phyloP scores from a whole-genome alignment of 2,113 vertebrate species.

The Dunckerocampus dactyliophorus region DNA sequence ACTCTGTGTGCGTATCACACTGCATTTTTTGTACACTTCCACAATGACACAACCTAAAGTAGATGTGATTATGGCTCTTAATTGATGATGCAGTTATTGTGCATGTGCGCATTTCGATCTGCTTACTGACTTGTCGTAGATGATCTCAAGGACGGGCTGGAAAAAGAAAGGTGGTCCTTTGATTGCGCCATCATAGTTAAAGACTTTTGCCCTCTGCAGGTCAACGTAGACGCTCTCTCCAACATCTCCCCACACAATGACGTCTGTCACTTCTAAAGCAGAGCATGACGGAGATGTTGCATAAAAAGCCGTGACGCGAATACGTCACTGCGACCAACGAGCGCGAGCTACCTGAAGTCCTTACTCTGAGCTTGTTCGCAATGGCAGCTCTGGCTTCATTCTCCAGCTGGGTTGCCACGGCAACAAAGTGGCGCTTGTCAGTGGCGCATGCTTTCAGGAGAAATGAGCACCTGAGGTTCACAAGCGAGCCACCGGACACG shows the following conservation, averaged over 20 bases:
- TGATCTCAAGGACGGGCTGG: slow-evolving; percentile 64
- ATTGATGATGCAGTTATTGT: slow-evolving; percentile 2
- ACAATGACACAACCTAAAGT: too few relatives aligned
- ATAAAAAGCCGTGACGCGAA: background rate
- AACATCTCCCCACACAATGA: slow-evolving; percentile 92
- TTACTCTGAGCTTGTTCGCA: slow-evolving; percentile 76
- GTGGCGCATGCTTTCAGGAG: slow-evolving; percentile 69
- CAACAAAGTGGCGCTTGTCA: slow-evolving; percentile 73
- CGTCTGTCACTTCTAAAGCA: slow-evolving; percentile 77
- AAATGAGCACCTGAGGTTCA: slow-evolving; percentile 78
- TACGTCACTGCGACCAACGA: rapidly evolving
- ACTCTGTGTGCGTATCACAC: too few relatives aligned
- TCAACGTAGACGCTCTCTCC: slow-evolving; percentile 80
- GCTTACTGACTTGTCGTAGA: slow-evolving; percentile 78
- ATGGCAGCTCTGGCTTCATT: slow-evolving; percentile 75
- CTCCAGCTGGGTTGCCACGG: slow-evolving; percentile 75
- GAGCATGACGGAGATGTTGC: slow-evolving; percentile 8
- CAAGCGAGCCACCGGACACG: slow-evolving; percentile 76
- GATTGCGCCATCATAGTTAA: slow-evolving; percentile 75
- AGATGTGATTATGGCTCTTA: too few relatives aligned
- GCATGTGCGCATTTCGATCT: background rate
- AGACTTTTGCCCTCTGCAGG: slow-evolving; percentile 80
- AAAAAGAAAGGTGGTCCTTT: slow-evolving; percentile 78
- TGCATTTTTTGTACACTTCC: too few relatives aligned
- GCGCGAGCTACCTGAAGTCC: slow-evolving; percentile 60